Evolutionary conservation across 2,113 vertebrate species (phyloP).

Genomic region (Leucoraja erinaceus): DNA sequence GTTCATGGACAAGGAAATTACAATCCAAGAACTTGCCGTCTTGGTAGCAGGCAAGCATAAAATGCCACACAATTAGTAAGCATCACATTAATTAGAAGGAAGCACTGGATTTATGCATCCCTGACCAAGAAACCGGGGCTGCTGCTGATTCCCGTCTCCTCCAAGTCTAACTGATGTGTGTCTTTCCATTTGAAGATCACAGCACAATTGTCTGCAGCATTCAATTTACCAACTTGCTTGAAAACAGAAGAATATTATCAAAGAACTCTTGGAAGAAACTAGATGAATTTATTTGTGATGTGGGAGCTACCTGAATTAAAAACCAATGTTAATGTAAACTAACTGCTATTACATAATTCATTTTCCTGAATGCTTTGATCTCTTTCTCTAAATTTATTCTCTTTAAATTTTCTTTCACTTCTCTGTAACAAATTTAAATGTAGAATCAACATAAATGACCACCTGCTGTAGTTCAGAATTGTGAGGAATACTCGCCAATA

Average conservation of each 20-base stretch:
- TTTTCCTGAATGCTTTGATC: too few relatives aligned
- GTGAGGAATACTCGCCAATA: background rate
- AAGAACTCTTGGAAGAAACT: background rate
- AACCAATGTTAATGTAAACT: background rate
- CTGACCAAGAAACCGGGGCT: conserved; percentile 20
- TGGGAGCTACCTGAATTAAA: conserved; percentile 5
- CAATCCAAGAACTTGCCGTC: conserved; percentile 87
- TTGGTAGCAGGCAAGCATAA: conserved; percentile 72
- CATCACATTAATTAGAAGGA: conserved; percentile 33
- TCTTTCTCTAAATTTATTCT: background rate
- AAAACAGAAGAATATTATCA: background rate
- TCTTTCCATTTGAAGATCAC: background rate
- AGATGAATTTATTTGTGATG: background rate
- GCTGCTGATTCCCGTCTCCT: conserved; percentile 19
- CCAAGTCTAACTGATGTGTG: background rate
- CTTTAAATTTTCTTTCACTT: background rate
- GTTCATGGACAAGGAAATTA: conserved; percentile 87
- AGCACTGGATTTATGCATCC: conserved; percentile 29
- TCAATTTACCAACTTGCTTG: background rate
- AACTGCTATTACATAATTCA: background rate
- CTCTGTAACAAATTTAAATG: background rate
- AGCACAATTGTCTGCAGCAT: background rate
- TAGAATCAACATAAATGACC: background rate
- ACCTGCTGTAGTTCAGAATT: background rate
- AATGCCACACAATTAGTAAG: conserved; percentile 39